Conservation (phyloP, 2,113 vertebrate species). For the Poecile atricapillus region DNA sequence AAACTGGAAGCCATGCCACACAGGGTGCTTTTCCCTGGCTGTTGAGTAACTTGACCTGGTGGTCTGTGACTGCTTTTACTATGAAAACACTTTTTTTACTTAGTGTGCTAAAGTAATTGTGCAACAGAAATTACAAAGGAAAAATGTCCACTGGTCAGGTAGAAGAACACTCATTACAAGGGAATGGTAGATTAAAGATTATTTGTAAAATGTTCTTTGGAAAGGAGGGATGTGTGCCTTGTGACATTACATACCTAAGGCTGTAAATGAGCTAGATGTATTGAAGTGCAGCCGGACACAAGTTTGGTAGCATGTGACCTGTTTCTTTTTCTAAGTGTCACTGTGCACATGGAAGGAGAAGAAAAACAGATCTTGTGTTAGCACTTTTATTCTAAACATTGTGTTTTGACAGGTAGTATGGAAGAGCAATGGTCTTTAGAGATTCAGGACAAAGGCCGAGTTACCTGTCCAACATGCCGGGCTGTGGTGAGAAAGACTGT, state of each 20-base stretch:
- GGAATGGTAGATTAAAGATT: neutral
- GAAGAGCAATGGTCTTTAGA: constrained; percentile 91
- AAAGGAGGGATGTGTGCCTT: neutral
- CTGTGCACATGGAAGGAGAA: rapidly evolving
- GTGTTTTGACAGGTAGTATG: constrained; percentile 79
- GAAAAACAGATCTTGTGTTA: neutral
- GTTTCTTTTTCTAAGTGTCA: neutral
- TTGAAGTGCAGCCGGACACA: neutral
- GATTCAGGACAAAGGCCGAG: constrained; percentile 89
- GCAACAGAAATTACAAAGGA: neutral
- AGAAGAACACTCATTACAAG: neutral
- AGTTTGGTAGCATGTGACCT: neutral
- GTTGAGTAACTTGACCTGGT: neutral
- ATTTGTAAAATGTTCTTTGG: neutral
- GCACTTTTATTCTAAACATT: neutral
- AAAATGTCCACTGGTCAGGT: neutral
- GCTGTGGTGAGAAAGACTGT: constrained; percentile 92
- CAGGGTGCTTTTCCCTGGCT: neutral
- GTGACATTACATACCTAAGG: neutral
- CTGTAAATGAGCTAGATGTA: neutral
- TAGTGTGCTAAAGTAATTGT: neutral
- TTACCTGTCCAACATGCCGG: constrained; percentile 90
- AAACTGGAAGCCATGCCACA: neutral
- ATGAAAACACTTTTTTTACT: neutral
- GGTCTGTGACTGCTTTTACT: neutral